Evolutionary conservation across 2,888 invertebrate genomes (phyloP).

Genomic region (Homarus gammarus): DNA sequence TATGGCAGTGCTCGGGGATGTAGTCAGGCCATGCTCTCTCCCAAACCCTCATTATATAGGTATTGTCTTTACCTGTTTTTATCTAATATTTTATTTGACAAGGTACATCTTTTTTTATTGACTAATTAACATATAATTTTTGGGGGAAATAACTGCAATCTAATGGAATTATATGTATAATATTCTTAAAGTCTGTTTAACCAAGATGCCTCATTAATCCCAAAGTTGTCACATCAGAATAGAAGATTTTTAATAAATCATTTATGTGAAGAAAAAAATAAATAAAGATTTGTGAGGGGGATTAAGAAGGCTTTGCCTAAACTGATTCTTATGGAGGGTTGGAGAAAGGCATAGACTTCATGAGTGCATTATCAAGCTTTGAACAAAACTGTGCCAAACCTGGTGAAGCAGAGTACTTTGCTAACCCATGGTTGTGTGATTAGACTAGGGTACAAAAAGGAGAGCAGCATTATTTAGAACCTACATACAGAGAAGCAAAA

Average conservation of each 20-base stretch:
- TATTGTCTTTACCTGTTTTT: neutral
- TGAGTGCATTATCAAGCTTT: constrained; percentile 71
- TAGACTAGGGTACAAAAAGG: constrained; percentile 68
- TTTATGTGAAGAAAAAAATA: constrained; percentile 5
- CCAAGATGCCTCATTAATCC: constrained; percentile 45
- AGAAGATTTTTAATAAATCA: neutral
- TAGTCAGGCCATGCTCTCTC: constrained; percentile 54
- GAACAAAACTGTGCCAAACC: constrained; percentile 74
- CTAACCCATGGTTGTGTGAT: constrained; percentile 73
- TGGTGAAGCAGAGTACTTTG: constrained; percentile 73
- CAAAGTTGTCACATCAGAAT: neutral
- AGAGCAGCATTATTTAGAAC: constrained; percentile 70
- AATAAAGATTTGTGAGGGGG: constrained; percentile 19
- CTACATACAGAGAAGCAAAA: constrained; percentile 63
- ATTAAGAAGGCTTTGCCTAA: constrained; percentile 23
- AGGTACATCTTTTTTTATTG: neutral
- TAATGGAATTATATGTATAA: neutral
- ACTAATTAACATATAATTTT: neutral
- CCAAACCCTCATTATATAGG: constrained; percentile 48
- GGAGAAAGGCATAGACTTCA: constrained; percentile 48
- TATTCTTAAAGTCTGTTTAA: neutral
- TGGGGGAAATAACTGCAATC: neutral
- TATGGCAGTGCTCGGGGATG: constrained; percentile 68
- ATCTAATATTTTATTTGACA: neutral
- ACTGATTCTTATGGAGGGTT: constrained; percentile 25